A percentile compares a stretch with the other conserved stretches of the same genome.
Conservation (phyloP, 2,797 vertebrate genomes). For the Lacerta viridis region DNA sequence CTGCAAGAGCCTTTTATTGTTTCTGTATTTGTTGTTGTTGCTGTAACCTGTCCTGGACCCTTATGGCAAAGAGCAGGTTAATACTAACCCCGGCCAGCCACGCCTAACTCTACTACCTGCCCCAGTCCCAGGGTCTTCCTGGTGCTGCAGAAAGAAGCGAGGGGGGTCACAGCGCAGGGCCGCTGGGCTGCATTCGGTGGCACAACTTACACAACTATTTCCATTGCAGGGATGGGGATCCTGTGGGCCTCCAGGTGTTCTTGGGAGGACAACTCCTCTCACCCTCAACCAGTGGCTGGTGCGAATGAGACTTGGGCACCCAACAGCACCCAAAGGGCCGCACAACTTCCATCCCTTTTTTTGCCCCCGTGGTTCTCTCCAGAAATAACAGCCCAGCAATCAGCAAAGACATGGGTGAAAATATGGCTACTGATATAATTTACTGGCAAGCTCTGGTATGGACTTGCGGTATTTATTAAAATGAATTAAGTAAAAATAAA, state of each 20-base stretch:
- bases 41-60: no score
- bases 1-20: background rate
- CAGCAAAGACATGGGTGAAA: slow-evolving; percentile 65
- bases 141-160: no score
- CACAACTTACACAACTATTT: background rate
- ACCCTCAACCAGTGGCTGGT: no score
- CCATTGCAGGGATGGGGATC: slow-evolving; percentile 16
- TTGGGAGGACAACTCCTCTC: no score
- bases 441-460: slow-evolving; percentile 56
- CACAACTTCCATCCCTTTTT: slow-evolving; percentile 29
- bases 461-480: slow-evolving; percentile 64
- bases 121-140: no score
- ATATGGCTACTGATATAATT: slow-evolving; percentile 52
- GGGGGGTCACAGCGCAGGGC: background rate
- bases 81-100: background rate
- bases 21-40: no score
- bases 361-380: slow-evolving; percentile 54
- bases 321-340: no score
- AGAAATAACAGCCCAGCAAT: slow-evolving; percentile 74
- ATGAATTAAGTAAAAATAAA: slow-evolving; percentile 42
- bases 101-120: no score
- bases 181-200: background rate
- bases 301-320: no score
- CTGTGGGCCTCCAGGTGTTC: no score
- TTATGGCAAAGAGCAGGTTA: background rate